phyloP scores from a whole-genome alignment of 2,797 vertebrate genomes.

The Fringilla coelebs region DNA sequence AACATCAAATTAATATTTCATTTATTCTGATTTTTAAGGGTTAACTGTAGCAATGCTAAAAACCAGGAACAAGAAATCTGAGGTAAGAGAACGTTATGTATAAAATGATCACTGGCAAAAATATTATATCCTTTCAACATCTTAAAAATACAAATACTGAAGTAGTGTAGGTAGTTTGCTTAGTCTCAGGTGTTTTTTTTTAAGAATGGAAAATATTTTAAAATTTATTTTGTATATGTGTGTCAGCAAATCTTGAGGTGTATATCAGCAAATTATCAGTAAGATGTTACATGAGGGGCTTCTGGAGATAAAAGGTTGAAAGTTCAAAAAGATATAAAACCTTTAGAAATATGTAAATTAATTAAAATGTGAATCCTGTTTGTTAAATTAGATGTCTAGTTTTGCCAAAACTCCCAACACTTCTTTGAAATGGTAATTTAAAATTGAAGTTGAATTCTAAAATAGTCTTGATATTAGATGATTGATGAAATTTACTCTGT shows the following conservation, averaged over 20 bases:
- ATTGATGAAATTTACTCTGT: not conserved
- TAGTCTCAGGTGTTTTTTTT: not conserved
- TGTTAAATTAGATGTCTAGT: not conserved
- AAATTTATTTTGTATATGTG: not conserved
- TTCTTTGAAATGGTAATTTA: not conserved
- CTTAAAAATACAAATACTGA: not conserved
- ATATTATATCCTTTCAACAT: not conserved
- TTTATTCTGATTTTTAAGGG: slow-evolving; percentile 59
- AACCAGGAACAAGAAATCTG: not conserved
- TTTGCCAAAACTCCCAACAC: not conserved
- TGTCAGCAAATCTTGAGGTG: not conserved
- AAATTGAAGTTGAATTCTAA: not conserved
- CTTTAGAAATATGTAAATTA: not conserved
- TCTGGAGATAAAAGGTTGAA: not conserved
- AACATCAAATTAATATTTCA: not conserved
- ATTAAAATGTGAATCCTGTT: not conserved
- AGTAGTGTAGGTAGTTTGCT: not conserved
- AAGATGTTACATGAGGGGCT: not conserved
- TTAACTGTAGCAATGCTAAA: slow-evolving; percentile 17
- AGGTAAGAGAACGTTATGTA: slow-evolving; percentile 58
- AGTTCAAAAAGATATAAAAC: not conserved
- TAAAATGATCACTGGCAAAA: not conserved
- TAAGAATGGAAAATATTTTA: not conserved
- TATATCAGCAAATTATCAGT: not conserved
- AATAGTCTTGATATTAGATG: not conserved